Percentiles rank a stretch among this genome's conserved stretches.
These are phyloP conservation scores for Crotalus viridis DNA, from an alignment of 2,113 vertebrate species.

Conservation along the genomic window DNA sequence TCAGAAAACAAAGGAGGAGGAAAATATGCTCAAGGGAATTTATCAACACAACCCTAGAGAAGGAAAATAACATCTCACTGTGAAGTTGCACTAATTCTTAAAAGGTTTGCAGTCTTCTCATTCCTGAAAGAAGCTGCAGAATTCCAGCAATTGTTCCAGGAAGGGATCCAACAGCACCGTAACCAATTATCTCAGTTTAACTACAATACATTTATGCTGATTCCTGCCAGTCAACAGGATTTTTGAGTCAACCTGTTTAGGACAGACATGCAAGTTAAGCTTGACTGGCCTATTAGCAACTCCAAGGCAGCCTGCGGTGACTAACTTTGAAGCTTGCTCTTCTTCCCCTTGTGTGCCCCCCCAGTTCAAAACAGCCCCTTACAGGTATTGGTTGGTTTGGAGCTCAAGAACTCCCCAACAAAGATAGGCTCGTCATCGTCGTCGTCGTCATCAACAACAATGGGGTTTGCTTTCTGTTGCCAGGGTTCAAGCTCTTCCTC, in stretches of 20 bases:
- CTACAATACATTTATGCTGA: neutral
- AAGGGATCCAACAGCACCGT: neutral
- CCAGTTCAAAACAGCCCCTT: slow-evolving; percentile 48
- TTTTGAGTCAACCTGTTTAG: too few relatives aligned
- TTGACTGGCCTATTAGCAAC: neutral
- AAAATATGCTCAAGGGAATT: slow-evolving; percentile 43
- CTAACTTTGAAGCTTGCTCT: neutral
- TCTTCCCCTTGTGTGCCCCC: neutral
- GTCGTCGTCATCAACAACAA: slow-evolving; percentile 82
- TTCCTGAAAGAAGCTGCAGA: neutral
- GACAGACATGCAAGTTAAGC: neutral
- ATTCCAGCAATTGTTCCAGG: neutral
- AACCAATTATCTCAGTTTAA: neutral
- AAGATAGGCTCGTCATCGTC: slow-evolving; percentile 90
- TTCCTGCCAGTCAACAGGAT: neutral
- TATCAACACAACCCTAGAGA: slow-evolving; percentile 19
- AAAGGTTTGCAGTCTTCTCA: neutral
- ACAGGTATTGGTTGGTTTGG: slow-evolving; percentile 75
- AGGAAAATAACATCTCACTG: neutral
- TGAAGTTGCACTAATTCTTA: slow-evolving; percentile 28
- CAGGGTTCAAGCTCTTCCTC: slow-evolving; percentile 98
- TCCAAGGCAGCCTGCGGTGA: neutral
- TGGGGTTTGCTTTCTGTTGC: slow-evolving; percentile 88
- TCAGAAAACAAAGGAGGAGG: slow-evolving; percentile 31
- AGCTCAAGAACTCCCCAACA: slow-evolving; percentile 90